A percentile compares a stretch with the other conserved stretches of the same genome.
phyloP scores from a whole-genome alignment of 2,797 vertebrate genomes.

The Mormyrops attenuatus region DNA sequence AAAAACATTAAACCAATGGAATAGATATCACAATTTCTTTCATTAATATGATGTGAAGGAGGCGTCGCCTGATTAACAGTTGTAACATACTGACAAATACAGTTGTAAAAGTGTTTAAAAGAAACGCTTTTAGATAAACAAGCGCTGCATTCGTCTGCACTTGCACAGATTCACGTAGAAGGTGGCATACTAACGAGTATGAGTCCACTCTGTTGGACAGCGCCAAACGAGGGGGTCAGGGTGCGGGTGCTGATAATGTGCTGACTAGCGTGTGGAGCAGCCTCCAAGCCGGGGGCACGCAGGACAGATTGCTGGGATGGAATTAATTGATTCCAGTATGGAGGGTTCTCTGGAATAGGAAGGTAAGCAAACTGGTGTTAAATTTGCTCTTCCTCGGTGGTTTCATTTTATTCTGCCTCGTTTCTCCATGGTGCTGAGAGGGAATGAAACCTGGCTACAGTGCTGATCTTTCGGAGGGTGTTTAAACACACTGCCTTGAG shows the following conservation, averaged over 20 bases:
- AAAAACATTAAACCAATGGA: background rate
- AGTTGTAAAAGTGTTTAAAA: background rate
- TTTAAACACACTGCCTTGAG: background rate
- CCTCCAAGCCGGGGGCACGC: background rate
- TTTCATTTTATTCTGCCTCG: background rate
- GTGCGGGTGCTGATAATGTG: background rate
- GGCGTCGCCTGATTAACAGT: background rate
- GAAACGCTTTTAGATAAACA: background rate
- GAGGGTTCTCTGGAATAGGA: background rate
- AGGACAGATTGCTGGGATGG: background rate
- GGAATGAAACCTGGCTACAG: background rate
- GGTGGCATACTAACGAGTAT: background rate
- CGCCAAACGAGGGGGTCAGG: background rate
- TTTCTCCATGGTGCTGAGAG: conserved; percentile 23
- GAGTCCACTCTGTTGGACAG: background rate
- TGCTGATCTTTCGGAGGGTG: background rate
- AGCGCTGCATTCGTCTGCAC: background rate
- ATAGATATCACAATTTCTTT: background rate
- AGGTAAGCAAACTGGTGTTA: background rate
- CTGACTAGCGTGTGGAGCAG: background rate
- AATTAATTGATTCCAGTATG: conserved; percentile 18
- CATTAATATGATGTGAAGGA: background rate
- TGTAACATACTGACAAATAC: background rate
- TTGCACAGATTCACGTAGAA: background rate
- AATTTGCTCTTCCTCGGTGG: background rate